Evolutionary conservation across 2,113 vertebrate genomes (phyloP), one percentile per base, ranked within the genome.

Genomic region (Leucopsar rothschildi): DNA sequence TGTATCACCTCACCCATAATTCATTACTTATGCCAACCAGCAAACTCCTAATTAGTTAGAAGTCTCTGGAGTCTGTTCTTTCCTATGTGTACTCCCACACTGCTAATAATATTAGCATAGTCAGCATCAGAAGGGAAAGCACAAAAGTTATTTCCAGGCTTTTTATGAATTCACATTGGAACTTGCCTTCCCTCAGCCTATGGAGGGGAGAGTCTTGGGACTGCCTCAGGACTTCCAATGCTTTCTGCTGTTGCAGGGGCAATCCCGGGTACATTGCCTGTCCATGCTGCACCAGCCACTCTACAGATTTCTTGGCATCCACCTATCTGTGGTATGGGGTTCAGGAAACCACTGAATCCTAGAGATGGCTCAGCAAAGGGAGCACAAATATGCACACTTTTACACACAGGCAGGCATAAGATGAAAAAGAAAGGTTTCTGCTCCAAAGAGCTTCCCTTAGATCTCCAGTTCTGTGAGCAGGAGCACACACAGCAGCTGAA

Each of bases 181-280:
- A 61, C 22, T 68, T 83, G 45, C 68, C 44, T 61, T 77, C n/a
- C 77, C 42, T 69, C 1, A 2, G 55, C 29, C n/a, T 65, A 3
- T 2, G 3, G 55, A 52, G 8, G 18, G 23, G 44, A 37, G 3
- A 16, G 18, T 45, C 65, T 69, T 0, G 2, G 77, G 39, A 24
- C 17, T 21, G 28, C 13, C 23, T 21, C 2, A 4, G 44, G 29
- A 63, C 35, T 50, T 39, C 25, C 78, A 85, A 6, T 0, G 0
- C n/a, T 49, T 72, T 64, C 53, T 70, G 18, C 33, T 28, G 27
- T 27, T 56, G 25, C 31, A 53, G 33, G 31, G 39, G 28, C 4
- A 11, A 33, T 13, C 33, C 49, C 2, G 3, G 19, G 37, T 47
- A 55, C n/a, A 11, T 0, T 0, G 1, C 6, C 27, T 28, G 40